Base-by-base conservation (phyloP, 2,888 invertebrate genomes). In the Heteropelma amictum region DNA sequence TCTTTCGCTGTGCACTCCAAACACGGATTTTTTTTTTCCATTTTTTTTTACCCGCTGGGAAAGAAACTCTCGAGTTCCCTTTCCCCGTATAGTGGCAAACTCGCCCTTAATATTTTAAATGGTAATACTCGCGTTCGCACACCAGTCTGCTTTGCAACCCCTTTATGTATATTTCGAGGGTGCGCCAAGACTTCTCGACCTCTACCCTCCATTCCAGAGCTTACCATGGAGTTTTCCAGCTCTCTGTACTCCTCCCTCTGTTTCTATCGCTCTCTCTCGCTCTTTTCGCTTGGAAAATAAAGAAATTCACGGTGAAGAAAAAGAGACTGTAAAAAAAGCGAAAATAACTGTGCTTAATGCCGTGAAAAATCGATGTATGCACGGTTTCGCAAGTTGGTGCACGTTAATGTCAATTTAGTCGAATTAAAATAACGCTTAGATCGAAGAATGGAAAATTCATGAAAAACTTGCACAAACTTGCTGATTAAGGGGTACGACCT, bases 91-190 rank as follows among this genome's bases (percentile, higher is more conserved):
- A 53, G 38, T 17, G 40, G 51, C 40, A 42, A 35, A 49, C 72
- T 72, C 67, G 30, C 65, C 45, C 72, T 72, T 60, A 72, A 72
- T 72, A 72, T 72, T 72, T 72, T 67, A 72, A n/a, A 72, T 72
- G 61, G 47, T 45, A 67, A 56, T 47, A 49, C 65, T 72, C 47
- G 49, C 35, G 28, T 47, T 23, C 14, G 45, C 61, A 23, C 51
- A 49, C 51, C 40, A n/a, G n/a, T n/a, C 28, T 35, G 1, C 19
- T 4, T 17, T 7, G 28, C 26, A 30, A 30, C 30, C 49, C 71
- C 33, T 38, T 42, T 30, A 64, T 58, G 60, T n/a, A n/a, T n/a
- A n/a, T n/a, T 65, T 65, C 64, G 64, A 58, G 53, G 60, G 60
- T 61, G 71, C 33, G 65, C 53, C 33, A 42, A 67, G 53, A 54